These are phyloP conservation scores for Sebastes schlegelii DNA, from an alignment of 2,113 vertebrate genomes.

Conservation along the genomic window DNA sequence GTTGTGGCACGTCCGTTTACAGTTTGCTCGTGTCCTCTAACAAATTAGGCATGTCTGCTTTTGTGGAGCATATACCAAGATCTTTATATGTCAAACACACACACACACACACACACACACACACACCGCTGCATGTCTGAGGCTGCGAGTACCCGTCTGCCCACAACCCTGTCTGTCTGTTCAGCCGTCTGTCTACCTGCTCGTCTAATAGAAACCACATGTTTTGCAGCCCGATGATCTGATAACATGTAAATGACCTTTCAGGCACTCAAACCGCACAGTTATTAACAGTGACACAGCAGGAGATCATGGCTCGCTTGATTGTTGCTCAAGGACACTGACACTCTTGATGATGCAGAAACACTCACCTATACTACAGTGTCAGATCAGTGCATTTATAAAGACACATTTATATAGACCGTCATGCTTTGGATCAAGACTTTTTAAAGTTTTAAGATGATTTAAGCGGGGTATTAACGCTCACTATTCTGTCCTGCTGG, in stretches of 20 bases:
- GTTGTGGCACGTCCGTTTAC: conserved; percentile 16
- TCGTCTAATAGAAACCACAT: not conserved
- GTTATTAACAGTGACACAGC: not conserved
- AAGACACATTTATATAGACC: too few species aligned
- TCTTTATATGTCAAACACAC: not conserved
- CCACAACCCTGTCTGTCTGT: not conserved
- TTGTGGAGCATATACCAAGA: conserved; percentile 38
- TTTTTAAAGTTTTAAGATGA: not conserved
- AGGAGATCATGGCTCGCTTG: not conserved
- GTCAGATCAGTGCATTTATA: not conserved
- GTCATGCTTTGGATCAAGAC: not conserved
- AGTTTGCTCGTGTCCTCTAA: conserved; percentile 2
- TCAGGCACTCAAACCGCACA: not conserved
- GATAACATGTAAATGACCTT: conserved; percentile 23
- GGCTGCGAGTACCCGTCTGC: not conserved
- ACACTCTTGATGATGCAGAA: not conserved
- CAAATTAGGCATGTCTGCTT: conserved; percentile 40
- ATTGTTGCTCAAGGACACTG: not conserved
- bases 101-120: conserved; percentile 7
- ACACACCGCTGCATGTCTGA: too few species aligned
- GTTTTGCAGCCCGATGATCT: not conserved
- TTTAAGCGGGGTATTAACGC: not conserved
- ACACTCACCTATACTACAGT: not conserved
- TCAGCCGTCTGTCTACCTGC: not conserved
- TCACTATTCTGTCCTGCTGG: not conserved